These are phyloP conservation scores for Sinocyclocheilus rhinocerous DNA, from an alignment of 2,113 vertebrate species.

Conservation along the genomic window DNA sequence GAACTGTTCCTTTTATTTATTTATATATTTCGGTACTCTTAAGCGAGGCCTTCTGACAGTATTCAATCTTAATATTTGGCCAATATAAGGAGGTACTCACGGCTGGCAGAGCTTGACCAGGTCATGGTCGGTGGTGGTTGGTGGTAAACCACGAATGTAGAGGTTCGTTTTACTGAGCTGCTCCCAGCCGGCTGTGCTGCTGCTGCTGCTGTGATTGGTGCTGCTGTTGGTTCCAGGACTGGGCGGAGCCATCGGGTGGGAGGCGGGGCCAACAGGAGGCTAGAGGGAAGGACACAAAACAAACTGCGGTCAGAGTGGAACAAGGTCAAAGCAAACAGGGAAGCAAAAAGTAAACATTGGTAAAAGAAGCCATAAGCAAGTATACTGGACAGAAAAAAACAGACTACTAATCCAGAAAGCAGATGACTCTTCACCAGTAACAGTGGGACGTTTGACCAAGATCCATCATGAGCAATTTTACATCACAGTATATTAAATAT, in stretches of 20 bases:
- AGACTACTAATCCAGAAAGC: not conserved
- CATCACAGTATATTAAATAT: no score
- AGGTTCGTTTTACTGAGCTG: slow-evolving; percentile 99
- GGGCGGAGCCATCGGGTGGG: slow-evolving; percentile 95
- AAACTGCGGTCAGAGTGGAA: slow-evolving; percentile 33
- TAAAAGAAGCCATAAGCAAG: not conserved
- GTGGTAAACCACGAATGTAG: slow-evolving; percentile 95
- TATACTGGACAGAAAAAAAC: not conserved
- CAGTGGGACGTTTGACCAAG: not conserved
- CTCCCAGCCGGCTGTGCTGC: slow-evolving; percentile 95
- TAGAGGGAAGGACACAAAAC: slow-evolving; percentile 65
- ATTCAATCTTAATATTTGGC: not conserved
- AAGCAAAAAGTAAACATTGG: slow-evolving; percentile 40
- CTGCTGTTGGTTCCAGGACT: slow-evolving; percentile 95
- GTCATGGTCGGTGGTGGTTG: slow-evolving; percentile 96
- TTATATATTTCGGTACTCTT: no score
- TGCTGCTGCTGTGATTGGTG: slow-evolving; percentile 91
- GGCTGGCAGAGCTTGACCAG: slow-evolving; percentile 98
- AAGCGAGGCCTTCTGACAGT: no score
- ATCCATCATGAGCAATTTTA: no score
- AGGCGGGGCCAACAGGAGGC: slow-evolving; percentile 85
- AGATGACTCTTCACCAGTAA: not conserved
- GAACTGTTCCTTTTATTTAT: no score
- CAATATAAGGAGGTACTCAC: slow-evolving; percentile 84
- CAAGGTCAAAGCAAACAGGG: not conserved